These are phyloP conservation scores for Odontophorus gujanensis DNA, from an alignment of 2,113 vertebrate genomes.

Conservation along the genomic window DNA sequence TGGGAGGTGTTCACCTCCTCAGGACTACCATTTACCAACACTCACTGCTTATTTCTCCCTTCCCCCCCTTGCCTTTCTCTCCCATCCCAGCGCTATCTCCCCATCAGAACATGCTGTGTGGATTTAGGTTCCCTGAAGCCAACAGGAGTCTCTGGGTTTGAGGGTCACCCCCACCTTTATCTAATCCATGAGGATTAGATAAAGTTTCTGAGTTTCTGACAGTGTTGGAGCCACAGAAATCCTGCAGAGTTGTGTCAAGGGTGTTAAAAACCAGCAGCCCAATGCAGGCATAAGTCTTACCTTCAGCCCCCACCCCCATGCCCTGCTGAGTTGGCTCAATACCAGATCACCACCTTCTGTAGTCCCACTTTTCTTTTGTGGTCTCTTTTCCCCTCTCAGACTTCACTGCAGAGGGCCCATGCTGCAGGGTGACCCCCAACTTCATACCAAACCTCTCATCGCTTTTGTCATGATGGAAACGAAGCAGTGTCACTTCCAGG, in stretches of 20 bases:
- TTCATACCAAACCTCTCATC: background rate
- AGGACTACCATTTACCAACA: conserved; percentile 29
- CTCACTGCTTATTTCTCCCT: background rate
- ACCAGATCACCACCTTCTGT: background rate
- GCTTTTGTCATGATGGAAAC: background rate
- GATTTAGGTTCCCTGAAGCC: background rate
- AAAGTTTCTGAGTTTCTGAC: conserved; percentile 10
- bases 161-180: background rate
- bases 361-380: background rate
- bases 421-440: background rate
- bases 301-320: background rate
- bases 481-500: background rate
- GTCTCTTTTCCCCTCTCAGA: background rate
- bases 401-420: background rate
- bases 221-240: background rate
- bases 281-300: background rate
- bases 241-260: background rate
- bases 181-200: background rate
- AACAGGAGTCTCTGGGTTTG: background rate
- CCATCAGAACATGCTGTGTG: background rate
- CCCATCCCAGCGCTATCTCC: accelerated
- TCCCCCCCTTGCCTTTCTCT: background rate
- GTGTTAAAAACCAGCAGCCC: background rate
- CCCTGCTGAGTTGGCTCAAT: background rate
- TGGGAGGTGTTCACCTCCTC: conserved; percentile 3